Percentiles rank a stretch among this genome's conserved stretches.
Conservation (phyloP, 1,140 invertebrate species). For the Trachymyrmex septentrionalis region DNA sequence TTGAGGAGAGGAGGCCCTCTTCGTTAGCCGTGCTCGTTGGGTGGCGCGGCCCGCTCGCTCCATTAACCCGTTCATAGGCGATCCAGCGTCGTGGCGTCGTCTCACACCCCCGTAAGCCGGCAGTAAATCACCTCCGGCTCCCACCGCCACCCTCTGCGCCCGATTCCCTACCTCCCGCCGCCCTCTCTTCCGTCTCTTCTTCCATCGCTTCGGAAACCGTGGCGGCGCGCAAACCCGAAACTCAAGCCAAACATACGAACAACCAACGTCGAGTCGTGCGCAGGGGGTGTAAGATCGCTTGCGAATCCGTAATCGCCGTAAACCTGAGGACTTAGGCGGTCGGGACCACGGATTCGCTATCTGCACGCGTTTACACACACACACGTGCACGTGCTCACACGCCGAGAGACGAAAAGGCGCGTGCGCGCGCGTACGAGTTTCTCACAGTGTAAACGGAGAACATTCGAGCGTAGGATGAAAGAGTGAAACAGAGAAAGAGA, state of each 20-base stretch:
- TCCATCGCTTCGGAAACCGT: slow-evolving; percentile 66
- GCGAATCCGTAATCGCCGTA: slow-evolving; percentile 83
- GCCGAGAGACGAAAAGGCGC: slow-evolving; percentile 15
- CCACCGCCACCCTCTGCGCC: slow-evolving; percentile 57
- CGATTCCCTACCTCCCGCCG: slow-evolving; percentile 50
- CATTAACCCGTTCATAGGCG: slow-evolving; percentile 86
- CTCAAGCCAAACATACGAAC: slow-evolving; percentile 84
- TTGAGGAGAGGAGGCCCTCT: slow-evolving; percentile 40
- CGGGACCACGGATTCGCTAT: slow-evolving; percentile 75
- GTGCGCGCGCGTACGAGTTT: slow-evolving; percentile 1
- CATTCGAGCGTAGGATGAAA: slow-evolving; percentile 59
- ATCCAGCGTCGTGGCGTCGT: slow-evolving; percentile 78
- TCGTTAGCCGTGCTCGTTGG: slow-evolving; percentile 66
- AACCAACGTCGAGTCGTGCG: slow-evolving; percentile 69
- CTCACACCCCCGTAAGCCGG: slow-evolving; percentile 80
- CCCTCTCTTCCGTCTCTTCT: slow-evolving; percentile 45
- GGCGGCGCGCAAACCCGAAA: slow-evolving; percentile 80
- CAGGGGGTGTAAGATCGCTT: slow-evolving; percentile 77
- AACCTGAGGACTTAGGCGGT: slow-evolving; percentile 83
- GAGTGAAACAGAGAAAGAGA: slow-evolving; percentile 36
- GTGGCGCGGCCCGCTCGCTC: slow-evolving; percentile 73
- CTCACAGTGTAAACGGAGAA: slow-evolving; percentile 64
- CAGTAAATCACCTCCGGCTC: slow-evolving; percentile 82
- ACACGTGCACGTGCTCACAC: slow-evolving; percentile 16
- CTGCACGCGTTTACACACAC: slow-evolving; percentile 60